Evolutionary conservation across 2,113 vertebrate species (phyloP).

Genomic region (Silurus meridionalis): DNA sequence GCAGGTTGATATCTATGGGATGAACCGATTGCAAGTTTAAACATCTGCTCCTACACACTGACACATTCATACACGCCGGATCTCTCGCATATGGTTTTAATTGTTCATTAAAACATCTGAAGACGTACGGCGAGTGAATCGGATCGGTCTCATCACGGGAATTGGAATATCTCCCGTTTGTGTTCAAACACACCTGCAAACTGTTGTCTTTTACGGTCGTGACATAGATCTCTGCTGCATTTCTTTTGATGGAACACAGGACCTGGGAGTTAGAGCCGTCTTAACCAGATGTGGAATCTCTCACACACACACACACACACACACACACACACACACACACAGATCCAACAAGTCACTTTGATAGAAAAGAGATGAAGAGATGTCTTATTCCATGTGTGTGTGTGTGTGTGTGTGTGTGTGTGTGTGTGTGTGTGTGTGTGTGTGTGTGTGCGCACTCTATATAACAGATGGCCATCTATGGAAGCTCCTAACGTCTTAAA

Average conservation of each 20-base stretch:
- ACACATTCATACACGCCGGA: background rate
- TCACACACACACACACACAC: background rate
- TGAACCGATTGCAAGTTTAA: background rate
- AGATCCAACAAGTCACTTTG: conserved; percentile 12
- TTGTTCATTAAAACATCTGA: conserved; percentile 32
- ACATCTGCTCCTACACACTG: background rate
- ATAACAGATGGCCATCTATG: background rate
- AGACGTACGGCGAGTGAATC: conserved; percentile 14
- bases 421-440: too few species aligned
- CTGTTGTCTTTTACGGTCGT: conserved; percentile 22
- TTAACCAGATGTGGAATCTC: conserved; percentile 16
- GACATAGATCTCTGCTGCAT: background rate
- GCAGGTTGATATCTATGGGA: background rate
- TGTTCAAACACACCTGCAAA: conserved; percentile 23
- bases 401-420: background rate
- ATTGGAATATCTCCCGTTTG: background rate
- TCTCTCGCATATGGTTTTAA: conserved; percentile 28
- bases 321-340: background rate
- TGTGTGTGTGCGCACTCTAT: too few species aligned
- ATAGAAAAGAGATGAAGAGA: background rate
- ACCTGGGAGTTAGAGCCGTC: conserved; percentile 20
- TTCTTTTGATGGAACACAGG: background rate
- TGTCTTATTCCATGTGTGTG: background rate
- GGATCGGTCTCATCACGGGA: conserved; percentile 23
- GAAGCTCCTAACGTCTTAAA: background rate